Base-by-base conservation (phyloP, 2,797 vertebrate genomes). In the Phalloptychus januarius region DNA sequence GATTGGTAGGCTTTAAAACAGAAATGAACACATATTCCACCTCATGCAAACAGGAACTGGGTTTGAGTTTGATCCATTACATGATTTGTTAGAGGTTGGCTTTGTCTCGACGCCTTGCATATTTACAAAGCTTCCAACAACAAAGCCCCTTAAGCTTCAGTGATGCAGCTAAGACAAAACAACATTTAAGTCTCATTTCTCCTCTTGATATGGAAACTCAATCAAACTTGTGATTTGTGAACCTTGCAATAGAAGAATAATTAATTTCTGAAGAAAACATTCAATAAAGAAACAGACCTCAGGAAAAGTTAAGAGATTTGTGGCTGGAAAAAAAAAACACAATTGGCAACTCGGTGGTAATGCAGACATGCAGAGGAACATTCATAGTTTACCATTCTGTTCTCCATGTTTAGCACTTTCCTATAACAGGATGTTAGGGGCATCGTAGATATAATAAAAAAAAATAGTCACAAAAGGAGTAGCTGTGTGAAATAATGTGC, bases 41-140 rank as follows among this genome's bases (percentile, higher is more conserved):
- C 72, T 79, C 7, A 78, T 72, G 83, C 70, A 85, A 83, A 86
- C 50, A 75, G 50, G 78, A 81, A 69, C 71, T 81, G 40, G 71
- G 81, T 70, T 71, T 79, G 73, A 79, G 56, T 74, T 77, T 81
- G 77, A 88, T 83, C 71, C 79, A 88, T 79, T 80, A 87, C 74
- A 80, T 71, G 72, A 90, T 88, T 78, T 82, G 83, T 90, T 86
- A 84, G 31, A 84, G 79, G 56, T 79, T 44, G 67, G 78, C 73
- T 88, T 84, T 81, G 74, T 81, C 74, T 50, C 67, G 76, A 79
- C 2, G 5, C 76, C 78, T 77, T 45, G 42, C 36, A 72, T 85
- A 81, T 91, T 89, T 85, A 85, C 73, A 77, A 36, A 83, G 72
- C 80, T 52, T 87, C 71, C 74, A 74, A 65, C 23, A 69, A 76